Evolutionary conservation across 1,140 invertebrate genomes (phyloP), one percentile per base, ranked within the genome.

Genomic region (Euborellia annulipes): DNA sequence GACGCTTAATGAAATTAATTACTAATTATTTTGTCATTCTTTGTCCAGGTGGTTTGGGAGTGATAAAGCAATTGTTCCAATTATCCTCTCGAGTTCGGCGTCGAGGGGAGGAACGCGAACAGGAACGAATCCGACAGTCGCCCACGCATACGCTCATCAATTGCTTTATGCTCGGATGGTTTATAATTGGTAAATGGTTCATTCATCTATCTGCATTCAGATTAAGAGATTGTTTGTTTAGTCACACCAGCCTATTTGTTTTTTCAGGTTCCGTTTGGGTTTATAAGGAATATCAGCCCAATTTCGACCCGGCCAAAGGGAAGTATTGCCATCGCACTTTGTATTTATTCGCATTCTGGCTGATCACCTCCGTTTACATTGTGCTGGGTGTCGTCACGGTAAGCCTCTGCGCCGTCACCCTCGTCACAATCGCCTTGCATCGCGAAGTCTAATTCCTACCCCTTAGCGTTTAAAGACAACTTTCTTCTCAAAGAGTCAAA

Each of bases 321-420:
- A 58, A 67, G 52, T 79, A 77, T 55, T 80, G 78, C 54, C 71
- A 79, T 51, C 71, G 68, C 55, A 76, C 69, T 6, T 55, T 78
- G 2, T 80, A 79, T 59, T 63, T 72, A 47, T 80, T 76, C 57
- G 70, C 78, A 19, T 80, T 79, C 57, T 79, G 77, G 76, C 55
- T 77, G 8, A 72, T 75, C 6, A 78, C 73, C 0, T 63, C 68
- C 2, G 63, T 69, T 8, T 79, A 78, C 54, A 73, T 78, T 48
- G 50, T 67, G 1, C 52, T 75, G 14, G 72, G 68, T 3, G 50
- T 71, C 3, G 59, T 72, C 45, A 70, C 66, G 1, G 57, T 67
- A 17, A 71, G 67, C 47, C 54, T 76, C 13, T 77, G 73, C 58
- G 73, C 68, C 36, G 64, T 74, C 36, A 66, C 67, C 32, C 56